Base-by-base conservation (phyloP, 2,888 invertebrate genomes). In the Mesorhabditis sp. region DNA sequence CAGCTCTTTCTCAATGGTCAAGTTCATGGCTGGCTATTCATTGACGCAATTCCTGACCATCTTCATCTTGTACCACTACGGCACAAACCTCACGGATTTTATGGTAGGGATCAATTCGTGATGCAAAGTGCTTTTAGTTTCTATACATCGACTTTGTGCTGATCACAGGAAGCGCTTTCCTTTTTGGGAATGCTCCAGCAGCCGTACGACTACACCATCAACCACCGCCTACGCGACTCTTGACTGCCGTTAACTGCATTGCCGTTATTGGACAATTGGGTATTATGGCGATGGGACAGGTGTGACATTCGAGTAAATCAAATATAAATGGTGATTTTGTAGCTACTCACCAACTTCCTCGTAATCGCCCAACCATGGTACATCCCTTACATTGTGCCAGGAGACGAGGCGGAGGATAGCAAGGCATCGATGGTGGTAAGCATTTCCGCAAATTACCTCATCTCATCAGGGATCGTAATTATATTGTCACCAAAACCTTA, bases 1-100 rank as follows among this genome's bases (percentile, higher is more conserved):
- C 45, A 97, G 97, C 0, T 94, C 94, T 62, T 96, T 96, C 88
- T 95, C 95, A 3, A 93, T 96, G 80, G 97, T 98, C 89, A 96
- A 96, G 84, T 97, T 94, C 89, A 97, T 97, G 96, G 94, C 95
- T 0, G 91, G 93, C 0, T 97, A 97, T 88, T 85, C 84, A 45
- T 71, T 95, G 65, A 93, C 93, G 68, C 94, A 95, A 88, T 95
- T 90, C 80, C 83, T 87, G 7, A 88, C 89, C 67, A 89, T 90
- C 45, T 86, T 89, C 73, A 86, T 89, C 58, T 84, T 90, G 4
- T 90, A 90, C 82, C 88, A 79, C 78, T 78, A 86, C 67, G 78
- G 76, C 45, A 84, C 84, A 42, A 86, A 83, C 71, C 75, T 86
- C 41, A 80, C 82, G 64, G 86, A 86, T 68, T 79, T 83, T 45